phyloP scores from a whole-genome alignment of 2,797 vertebrate species.

The Salmo trutta region DNA sequence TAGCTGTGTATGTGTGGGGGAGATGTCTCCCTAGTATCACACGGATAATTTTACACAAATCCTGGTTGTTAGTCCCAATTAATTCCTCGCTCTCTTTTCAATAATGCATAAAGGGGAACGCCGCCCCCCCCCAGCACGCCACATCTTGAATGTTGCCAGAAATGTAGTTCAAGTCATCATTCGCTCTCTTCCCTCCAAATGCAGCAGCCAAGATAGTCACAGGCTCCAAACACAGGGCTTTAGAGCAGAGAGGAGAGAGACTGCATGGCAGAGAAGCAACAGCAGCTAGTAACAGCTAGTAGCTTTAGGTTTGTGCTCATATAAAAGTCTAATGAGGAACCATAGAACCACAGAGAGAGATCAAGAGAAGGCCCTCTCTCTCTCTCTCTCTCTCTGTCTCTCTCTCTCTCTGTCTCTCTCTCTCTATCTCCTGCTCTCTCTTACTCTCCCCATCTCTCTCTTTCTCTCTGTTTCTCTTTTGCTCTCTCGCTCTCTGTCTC shows the following conservation, averaged over 20 bases:
- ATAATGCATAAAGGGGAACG: conserved; percentile 56
- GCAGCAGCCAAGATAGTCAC: conserved; percentile 16
- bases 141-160: conserved; percentile 22
- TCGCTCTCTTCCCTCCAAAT: conserved; percentile 20
- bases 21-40: conserved; percentile 41
- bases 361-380: conserved; percentile 10
- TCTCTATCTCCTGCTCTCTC: conserved; percentile 29
- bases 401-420: conserved; percentile 29
- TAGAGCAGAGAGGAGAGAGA: not conserved
- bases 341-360: conserved; percentile 30
- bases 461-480: not conserved
- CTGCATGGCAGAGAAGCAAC: not conserved
- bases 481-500: not conserved
- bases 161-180: conserved; percentile 34
- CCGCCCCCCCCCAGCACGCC: not conserved
- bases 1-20: not conserved
- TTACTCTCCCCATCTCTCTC: conserved; percentile 20
- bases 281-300: conserved; percentile 15
- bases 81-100: conserved; percentile 51
- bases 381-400: not conserved
- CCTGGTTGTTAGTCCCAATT: conserved; percentile 45
- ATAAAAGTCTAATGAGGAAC: conserved; percentile 44
- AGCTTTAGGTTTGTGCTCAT: conserved; percentile 33
- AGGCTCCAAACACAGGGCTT: not conserved
- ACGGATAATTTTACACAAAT: conserved; percentile 45